Conservation (phyloP, 2,113 vertebrate species). For the Zosterops japonicus region DNA sequence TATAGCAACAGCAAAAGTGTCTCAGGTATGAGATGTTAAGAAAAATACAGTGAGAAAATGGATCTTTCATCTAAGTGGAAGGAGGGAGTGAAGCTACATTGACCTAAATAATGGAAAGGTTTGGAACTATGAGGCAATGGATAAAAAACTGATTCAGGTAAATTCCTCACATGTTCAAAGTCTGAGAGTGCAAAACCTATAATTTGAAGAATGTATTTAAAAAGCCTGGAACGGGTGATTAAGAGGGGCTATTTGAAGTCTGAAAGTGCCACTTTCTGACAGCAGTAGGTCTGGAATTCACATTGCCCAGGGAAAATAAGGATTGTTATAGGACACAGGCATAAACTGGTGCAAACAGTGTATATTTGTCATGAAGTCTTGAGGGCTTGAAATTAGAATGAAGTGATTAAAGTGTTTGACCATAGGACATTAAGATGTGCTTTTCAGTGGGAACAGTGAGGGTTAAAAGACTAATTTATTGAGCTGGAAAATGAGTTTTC, state of each 20-base stretch:
- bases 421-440: not conserved
- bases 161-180: constrained; percentile 12
- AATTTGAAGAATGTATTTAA: constrained; percentile 10
- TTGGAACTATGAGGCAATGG: not conserved
- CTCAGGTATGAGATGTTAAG: not conserved
- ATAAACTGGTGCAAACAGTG: not conserved
- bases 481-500: not conserved
- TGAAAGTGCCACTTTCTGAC: not conserved
- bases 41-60: not conserved
- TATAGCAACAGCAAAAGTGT: not conserved
- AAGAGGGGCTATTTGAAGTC: not conserved
- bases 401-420: not conserved
- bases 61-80: not conserved
- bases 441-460: not conserved
- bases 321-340: not conserved
- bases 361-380: not conserved
- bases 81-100: not conserved
- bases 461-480: not conserved
- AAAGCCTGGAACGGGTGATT: not conserved
- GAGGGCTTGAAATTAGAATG: not conserved
- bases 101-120: constrained; percentile 12
- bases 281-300: constrained; percentile 7
- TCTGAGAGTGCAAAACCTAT: not conserved
- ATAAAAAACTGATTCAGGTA: not conserved
- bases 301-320: not conserved